A percentile compares a stretch with the other conserved stretches of the same genome.
These are phyloP conservation scores for Pheosia tremula DNA, from an alignment of 2,888 invertebrate species.

Conservation along the genomic window DNA sequence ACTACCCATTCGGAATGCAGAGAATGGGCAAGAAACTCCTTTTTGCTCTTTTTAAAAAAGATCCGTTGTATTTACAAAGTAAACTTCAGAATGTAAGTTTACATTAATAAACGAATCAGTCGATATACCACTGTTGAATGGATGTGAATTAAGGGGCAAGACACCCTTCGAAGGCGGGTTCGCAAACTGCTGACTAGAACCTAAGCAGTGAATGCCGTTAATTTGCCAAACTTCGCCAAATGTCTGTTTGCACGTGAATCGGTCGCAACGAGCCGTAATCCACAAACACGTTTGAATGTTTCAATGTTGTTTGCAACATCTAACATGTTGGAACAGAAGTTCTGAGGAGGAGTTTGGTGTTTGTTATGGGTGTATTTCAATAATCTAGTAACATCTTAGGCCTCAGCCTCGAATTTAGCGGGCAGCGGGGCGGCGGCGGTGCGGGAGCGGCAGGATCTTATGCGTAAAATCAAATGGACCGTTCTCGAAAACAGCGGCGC, in stretches of 20 bases:
- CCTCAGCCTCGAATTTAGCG: too few relatives aligned
- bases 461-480: too few relatives aligned
- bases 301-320: neutral
- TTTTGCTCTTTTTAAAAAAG: too few relatives aligned
- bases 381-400: too few relatives aligned
- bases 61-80: too few relatives aligned
- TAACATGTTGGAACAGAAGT: neutral
- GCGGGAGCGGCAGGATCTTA: too few relatives aligned
- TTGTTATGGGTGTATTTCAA: neutral
- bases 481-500: too few relatives aligned
- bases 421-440: too few relatives aligned
- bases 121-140: neutral
- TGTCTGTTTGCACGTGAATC: conserved; percentile 45
- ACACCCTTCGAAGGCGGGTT: neutral
- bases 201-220: conserved; percentile 49
- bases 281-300: conserved; percentile 32
- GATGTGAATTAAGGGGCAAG: neutral
- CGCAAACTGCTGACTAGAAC: conserved; percentile 1
- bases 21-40: too few relatives aligned
- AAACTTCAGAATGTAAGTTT: neutral
- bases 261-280: conserved; percentile 47
- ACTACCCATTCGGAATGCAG: too few relatives aligned
- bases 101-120: neutral
- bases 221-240: conserved; percentile 53
- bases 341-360: conserved; percentile 7